Percentiles rank a stretch among this genome's conserved stretches.
Evolutionary conservation across 1,140 invertebrate genomes (phyloP).

Genomic region (Dolichoris vasculosae): DNA sequence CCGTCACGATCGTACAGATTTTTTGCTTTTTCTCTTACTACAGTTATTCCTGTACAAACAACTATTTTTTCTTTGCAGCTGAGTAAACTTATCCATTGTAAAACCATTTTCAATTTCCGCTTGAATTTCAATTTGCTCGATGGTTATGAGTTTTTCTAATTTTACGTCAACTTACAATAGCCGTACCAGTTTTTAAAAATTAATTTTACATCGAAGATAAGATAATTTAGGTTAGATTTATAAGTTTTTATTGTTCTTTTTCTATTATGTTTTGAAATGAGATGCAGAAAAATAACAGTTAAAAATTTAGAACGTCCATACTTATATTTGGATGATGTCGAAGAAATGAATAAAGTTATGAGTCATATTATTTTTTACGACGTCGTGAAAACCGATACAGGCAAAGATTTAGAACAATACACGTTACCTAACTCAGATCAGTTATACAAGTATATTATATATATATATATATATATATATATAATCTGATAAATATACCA

Average conservation of each 20-base stretch:
- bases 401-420: conserved; percentile 7
- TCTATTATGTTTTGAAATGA: not conserved
- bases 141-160: not conserved
- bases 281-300: not conserved
- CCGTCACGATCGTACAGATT: not conserved
- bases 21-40: not conserved
- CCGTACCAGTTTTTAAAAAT: not conserved
- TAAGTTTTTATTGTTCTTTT: conserved; percentile 10
- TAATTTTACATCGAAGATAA: not conserved
- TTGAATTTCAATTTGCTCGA: conserved; percentile 8
- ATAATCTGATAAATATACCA: not conserved
- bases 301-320: not conserved
- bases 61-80: not conserved
- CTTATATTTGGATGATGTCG: conserved; percentile 17
- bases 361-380: conserved; percentile 21
- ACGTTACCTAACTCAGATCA: not conserved
- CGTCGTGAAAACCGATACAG: conserved; percentile 20
- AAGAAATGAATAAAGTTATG: conserved; percentile 25
- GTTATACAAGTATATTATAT: not conserved
- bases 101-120: conserved; percentile 3
- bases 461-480: too few species aligned
- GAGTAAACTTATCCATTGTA: conserved; percentile 20
- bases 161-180: not conserved
- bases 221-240: not conserved
- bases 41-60: not conserved